Evolutionary conservation across 2,797 vertebrate genomes (phyloP).

Genomic region (Cyprinella venusta): DNA sequence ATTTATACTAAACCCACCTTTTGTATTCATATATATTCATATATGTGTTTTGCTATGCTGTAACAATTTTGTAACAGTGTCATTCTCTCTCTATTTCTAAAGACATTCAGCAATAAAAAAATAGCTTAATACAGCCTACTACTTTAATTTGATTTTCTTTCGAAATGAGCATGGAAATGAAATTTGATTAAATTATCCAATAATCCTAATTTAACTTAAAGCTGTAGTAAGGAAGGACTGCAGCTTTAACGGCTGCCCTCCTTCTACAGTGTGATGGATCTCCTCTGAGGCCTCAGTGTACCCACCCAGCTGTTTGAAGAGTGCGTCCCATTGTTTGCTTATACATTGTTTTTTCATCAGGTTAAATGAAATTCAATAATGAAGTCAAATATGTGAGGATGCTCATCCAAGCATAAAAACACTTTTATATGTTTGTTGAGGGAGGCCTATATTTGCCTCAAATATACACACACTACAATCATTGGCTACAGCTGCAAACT

Average conservation of each 20-base stretch:
- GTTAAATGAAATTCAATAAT: conserved; percentile 39
- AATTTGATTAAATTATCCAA: neutral
- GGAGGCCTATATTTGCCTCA: conserved; percentile 18
- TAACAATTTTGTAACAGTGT: neutral
- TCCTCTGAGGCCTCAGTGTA: neutral
- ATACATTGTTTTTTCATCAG: conserved; percentile 2
- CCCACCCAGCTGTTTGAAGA: conserved; percentile 13
- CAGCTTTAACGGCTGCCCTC: neutral
- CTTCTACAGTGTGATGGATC: neutral
- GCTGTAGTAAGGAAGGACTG: too few relatives aligned
- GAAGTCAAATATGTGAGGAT: conserved; percentile 44
- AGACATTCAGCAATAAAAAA: neutral
- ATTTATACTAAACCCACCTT: neutral
- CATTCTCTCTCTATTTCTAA: neutral
- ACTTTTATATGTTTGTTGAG: conserved; percentile 45
- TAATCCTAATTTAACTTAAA: neutral
- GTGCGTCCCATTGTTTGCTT: conserved; percentile 23
- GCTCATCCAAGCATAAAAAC: conserved; percentile 42
- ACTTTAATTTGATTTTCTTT: neutral
- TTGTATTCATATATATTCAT: neutral
- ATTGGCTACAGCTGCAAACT: conserved; percentile 38
- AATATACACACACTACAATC: conserved; percentile 8
- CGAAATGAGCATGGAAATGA: neutral
- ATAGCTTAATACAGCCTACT: neutral
- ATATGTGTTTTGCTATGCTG: neutral